Percentiles rank a stretch among this genome's conserved stretches.
These are phyloP conservation scores for Stenotaenia linearis DNA, from an alignment of 2,888 invertebrate genomes.

Conservation along the genomic window DNA sequence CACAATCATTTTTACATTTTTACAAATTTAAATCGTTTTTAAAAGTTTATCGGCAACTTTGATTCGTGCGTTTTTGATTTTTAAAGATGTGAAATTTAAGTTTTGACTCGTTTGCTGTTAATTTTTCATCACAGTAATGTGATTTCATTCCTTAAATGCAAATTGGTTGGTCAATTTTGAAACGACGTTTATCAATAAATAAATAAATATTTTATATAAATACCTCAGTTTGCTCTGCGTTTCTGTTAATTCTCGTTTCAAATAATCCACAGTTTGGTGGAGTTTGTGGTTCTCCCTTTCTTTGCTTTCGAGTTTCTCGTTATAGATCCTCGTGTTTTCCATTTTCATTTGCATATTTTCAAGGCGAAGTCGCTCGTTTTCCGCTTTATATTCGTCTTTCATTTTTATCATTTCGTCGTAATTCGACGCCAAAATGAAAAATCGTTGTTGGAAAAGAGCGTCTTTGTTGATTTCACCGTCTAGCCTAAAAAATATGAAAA, in stretches of 20 bases:
- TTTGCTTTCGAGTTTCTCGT: conserved; percentile 2
- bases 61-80: no score
- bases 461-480: neutral
- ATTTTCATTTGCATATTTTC: conserved; percentile 27
- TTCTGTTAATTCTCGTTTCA: neutral
- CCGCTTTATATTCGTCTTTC: conserved; percentile 19
- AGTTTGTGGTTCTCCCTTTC: conserved; percentile 7
- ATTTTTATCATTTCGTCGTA: conserved; percentile 8
- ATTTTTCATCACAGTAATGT: no score
- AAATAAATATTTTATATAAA: no score
- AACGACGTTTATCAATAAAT: no score
- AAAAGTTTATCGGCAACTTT: no score
- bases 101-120: no score
- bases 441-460: neutral
- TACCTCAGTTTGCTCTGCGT: conserved; percentile 8
- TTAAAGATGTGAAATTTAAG: no score
- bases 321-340: conserved; percentile 4
- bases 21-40: no score
- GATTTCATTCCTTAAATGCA: no score
- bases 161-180: no score
- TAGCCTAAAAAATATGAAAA: no score
- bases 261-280: neutral
- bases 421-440: conserved; percentile 17
- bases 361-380: neutral
- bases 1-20: no score